Evolutionary conservation across 1,140 invertebrate genomes (phyloP).

Genomic region (Cydia amplana): DNA sequence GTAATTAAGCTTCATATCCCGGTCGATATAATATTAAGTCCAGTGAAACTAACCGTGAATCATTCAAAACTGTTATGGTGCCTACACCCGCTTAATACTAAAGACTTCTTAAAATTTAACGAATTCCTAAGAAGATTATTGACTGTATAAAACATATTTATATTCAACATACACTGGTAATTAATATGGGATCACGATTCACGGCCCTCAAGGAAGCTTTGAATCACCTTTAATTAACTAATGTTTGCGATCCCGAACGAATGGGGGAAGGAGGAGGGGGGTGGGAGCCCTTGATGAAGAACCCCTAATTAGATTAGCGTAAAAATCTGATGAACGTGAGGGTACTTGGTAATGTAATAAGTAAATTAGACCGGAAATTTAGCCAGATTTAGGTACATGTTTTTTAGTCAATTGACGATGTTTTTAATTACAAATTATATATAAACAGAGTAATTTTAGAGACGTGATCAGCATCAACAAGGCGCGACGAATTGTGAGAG

Average conservation of each 20-base stretch:
- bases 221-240: slow-evolving; percentile 14
- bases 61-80: no score
- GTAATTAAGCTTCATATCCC: no score
- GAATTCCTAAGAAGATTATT: not conserved
- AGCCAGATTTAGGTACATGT: not conserved
- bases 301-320: slow-evolving; percentile 10
- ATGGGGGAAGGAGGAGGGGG: not conserved
- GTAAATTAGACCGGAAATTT: not conserved
- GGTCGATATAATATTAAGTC: no score
- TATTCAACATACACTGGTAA: not conserved
- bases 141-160: not conserved
- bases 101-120: no score
- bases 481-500: no score
- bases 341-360: not conserved
- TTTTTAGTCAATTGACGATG: not conserved
- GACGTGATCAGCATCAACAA: no score
- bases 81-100: no score
- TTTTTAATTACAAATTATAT: no score
- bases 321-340: slow-evolving; percentile 9
- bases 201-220: not conserved
- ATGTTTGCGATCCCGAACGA: slow-evolving; percentile 15
- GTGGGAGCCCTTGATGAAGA: not conserved
- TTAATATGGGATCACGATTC: not conserved
- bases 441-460: no score
- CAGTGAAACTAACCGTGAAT: no score